Conservation (phyloP, 2,113 vertebrate species). For the Colossoma macropomum region DNA sequence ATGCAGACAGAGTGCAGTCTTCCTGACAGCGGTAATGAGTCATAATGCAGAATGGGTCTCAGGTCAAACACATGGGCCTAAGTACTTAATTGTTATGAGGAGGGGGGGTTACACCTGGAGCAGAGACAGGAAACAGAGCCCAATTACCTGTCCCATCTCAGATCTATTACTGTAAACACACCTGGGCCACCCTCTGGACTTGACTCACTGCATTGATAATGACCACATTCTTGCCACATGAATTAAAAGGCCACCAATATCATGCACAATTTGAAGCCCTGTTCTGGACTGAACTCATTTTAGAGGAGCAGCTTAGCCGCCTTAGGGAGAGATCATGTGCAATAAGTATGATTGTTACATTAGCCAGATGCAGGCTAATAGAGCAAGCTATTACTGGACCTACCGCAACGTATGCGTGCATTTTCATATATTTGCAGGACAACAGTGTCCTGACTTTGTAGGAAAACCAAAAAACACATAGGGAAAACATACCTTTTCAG, state of each 20-base stretch:
- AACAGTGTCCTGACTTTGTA: no score
- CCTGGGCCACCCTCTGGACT: background rate
- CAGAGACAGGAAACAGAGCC: constrained; percentile 39
- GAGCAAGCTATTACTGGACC: constrained; percentile 17
- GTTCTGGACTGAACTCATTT: background rate
- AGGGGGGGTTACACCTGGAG: constrained; percentile 46
- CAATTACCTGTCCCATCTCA: constrained; percentile 21
- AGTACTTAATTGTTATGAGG: constrained; percentile 44
- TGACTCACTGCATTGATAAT: background rate
- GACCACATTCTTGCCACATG: background rate
- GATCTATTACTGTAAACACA: constrained; percentile 48
- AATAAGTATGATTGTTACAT: constrained; percentile 13
- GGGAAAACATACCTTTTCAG: no score
- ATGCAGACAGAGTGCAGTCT: constrained; percentile 29
- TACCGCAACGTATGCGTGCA: background rate
- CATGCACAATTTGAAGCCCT: background rate
- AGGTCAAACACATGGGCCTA: constrained; percentile 43
- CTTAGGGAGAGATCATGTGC: background rate
- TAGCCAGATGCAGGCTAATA: constrained; percentile 12
- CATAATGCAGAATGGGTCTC: constrained; percentile 31
- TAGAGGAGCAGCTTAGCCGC: background rate
- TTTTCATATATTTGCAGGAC: background rate
- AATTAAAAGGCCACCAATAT: constrained; percentile 9
- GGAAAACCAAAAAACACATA: no score
- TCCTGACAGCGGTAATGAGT: constrained; percentile 39